A percentile compares a stretch with the other conserved stretches of the same genome.
These are phyloP conservation scores for Tetramorium alpestre DNA, from an alignment of 1,140 invertebrate genomes.

Conservation along the genomic window DNA sequence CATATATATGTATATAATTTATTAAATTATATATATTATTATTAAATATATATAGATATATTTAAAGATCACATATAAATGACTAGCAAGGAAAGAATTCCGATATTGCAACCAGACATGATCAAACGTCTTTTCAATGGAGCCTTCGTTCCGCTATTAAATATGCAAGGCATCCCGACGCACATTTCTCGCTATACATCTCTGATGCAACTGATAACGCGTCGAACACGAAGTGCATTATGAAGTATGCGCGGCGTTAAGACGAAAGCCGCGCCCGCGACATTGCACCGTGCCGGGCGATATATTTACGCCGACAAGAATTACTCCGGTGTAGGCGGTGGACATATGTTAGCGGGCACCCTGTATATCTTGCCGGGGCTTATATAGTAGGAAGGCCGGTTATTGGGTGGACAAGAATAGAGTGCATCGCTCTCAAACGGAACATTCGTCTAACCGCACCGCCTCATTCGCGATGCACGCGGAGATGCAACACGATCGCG, in stretches of 20 bases:
- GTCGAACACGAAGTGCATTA: background rate
- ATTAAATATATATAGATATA: background rate
- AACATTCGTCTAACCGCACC: constrained; percentile 76
- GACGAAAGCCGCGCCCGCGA: constrained; percentile 18
- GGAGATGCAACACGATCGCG: constrained; percentile 27
- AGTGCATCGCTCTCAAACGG: constrained; percentile 77
- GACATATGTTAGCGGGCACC: constrained; percentile 32
- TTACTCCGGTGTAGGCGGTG: constrained; percentile 32
- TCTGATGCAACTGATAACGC: background rate
- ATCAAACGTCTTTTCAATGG: background rate
- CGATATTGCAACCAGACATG: background rate
- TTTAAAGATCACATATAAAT: background rate
- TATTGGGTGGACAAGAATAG: constrained; percentile 78
- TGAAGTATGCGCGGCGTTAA: background rate
- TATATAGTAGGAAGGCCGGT: constrained; percentile 64
- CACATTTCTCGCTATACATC: background rate
- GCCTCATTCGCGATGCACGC: constrained; percentile 67
- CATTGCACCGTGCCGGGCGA: background rate
- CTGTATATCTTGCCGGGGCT: constrained; percentile 38
- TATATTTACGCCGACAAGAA: constrained; percentile 38
- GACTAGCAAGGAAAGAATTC: background rate
- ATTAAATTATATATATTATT: background rate
- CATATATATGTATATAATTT: background rate
- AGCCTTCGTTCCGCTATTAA: background rate
- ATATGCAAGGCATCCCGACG: constrained; percentile 10